These are phyloP conservation scores for Cotesia typhae DNA, from an alignment of 1,140 invertebrate species.

Conservation along the genomic window DNA sequence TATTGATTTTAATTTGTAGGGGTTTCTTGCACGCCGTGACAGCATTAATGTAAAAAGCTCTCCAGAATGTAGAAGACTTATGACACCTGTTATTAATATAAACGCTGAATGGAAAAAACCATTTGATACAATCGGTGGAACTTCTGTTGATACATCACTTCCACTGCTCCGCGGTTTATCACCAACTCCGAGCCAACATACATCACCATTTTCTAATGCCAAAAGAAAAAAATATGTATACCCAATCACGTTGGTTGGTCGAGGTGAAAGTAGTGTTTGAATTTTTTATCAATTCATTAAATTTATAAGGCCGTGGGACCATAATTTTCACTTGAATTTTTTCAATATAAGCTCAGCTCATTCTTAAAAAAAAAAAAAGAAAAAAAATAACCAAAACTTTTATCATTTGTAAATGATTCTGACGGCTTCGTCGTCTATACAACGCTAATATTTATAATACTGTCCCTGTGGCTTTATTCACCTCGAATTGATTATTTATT, in stretches of 20 bases:
- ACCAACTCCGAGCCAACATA: constrained; percentile 60
- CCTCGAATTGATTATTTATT: too few species aligned
- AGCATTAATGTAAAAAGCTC: constrained; percentile 57
- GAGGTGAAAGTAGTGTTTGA: constrained; percentile 69
- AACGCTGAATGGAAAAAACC: constrained; percentile 61
- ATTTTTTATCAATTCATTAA: background rate
- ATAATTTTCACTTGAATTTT: constrained; percentile 17
- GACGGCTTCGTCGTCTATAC: too few species aligned
- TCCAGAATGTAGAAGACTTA: constrained; percentile 57
- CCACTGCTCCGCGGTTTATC: constrained; percentile 68
- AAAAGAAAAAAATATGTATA: constrained; percentile 72
- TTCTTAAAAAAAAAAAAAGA: background rate
- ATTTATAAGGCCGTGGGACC: constrained; percentile 31
- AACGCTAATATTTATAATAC: too few species aligned
- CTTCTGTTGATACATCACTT: constrained; percentile 65
- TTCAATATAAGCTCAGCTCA: background rate
- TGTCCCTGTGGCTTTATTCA: too few species aligned
- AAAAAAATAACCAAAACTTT: background rate
- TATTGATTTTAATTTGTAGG: constrained; percentile 39
- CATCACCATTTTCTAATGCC: constrained; percentile 67
- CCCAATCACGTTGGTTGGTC: constrained; percentile 65
- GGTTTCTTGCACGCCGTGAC: constrained; percentile 51
- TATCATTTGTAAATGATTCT: too few species aligned
- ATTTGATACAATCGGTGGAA: constrained; percentile 45
- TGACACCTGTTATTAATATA: constrained; percentile 64